Evolutionary conservation across 2,113 vertebrate genomes (phyloP).

Genomic region (Madoqua kirkii): DNA sequence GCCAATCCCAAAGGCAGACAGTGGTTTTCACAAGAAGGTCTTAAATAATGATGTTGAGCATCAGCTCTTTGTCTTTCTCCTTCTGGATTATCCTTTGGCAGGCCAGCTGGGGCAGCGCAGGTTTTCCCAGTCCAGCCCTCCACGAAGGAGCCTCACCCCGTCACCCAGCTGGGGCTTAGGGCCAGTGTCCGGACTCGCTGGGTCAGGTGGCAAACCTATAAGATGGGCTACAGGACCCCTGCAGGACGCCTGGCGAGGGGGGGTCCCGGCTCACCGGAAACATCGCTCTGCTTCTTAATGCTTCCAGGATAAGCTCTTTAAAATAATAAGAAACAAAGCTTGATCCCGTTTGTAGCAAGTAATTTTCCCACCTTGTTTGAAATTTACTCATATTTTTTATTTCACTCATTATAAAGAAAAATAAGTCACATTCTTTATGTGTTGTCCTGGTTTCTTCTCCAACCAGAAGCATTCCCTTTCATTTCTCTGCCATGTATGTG

Average conservation of each 20-base stretch:
- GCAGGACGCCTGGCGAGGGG: rapidly evolving
- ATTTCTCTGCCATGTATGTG: rapidly evolving
- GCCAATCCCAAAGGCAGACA: not conserved
- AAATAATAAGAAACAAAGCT: not conserved
- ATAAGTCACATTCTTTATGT: no score
- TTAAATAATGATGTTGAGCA: not conserved
- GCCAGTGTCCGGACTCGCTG: no score
- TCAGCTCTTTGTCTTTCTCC: not conserved
- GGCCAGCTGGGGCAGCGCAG: not conserved
- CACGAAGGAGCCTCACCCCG: not conserved
- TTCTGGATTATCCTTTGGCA: not conserved
- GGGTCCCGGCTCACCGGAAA: no score
- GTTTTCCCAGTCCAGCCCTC: not conserved
- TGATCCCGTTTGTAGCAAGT: not conserved
- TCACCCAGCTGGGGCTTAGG: not conserved
- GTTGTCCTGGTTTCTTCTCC: not conserved
- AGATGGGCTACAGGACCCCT: not conserved
- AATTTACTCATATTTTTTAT: not conserved
- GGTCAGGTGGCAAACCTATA: not conserved
- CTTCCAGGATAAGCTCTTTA: not conserved
- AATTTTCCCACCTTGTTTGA: not conserved
- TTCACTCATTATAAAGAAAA: not conserved
- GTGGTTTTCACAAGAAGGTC: not conserved
- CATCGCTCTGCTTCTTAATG: not conserved
- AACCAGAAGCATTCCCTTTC: rapidly evolving